phyloP scores from a whole-genome alignment of 1,140 invertebrate species.

The Drosophila quadrilineata region DNA sequence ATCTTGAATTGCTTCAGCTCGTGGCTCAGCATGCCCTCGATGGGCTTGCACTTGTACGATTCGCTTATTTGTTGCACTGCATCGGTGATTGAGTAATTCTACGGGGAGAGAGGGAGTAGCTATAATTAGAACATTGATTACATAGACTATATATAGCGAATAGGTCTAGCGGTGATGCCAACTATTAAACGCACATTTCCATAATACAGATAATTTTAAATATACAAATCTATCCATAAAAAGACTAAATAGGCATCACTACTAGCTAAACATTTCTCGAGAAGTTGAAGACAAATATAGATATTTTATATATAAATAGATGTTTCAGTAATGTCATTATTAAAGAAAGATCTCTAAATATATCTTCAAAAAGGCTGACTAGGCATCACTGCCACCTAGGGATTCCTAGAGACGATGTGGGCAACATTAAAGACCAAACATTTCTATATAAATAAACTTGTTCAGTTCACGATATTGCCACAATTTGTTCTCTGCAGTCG shows the following conservation, averaged over 20 bases:
- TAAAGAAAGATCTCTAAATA: not conserved
- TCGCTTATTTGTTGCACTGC: constrained; percentile 96
- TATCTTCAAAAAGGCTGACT: too few relatives aligned
- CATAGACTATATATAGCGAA: too few relatives aligned
- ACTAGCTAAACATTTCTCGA: too few relatives aligned
- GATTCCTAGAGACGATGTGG: constrained; percentile 33
- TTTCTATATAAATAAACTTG: constrained; percentile 54
- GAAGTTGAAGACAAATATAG: too few relatives aligned
- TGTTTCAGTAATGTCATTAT: too few relatives aligned
- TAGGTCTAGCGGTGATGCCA: too few relatives aligned
- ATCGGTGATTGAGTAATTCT: constrained; percentile 96
- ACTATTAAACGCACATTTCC: too few relatives aligned
- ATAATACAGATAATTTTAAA: too few relatives aligned
- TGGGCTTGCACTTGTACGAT: constrained; percentile 96
- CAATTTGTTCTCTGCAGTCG: constrained; percentile 45
- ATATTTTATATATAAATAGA: too few relatives aligned
- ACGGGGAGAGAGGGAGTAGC: constrained; percentile 49
- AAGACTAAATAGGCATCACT: too few relatives aligned
- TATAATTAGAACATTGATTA: not conserved
- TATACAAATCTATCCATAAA: too few relatives aligned
- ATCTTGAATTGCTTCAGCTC: constrained; percentile 98
- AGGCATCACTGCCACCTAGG: too few relatives aligned
- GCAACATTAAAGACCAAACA: constrained; percentile 72
- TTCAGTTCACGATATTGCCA: constrained; percentile 70
- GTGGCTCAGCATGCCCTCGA: constrained; percentile 99